phyloP scores from a whole-genome alignment of 2,113 vertebrate genomes.

The Ramphastos sulfuratus region DNA sequence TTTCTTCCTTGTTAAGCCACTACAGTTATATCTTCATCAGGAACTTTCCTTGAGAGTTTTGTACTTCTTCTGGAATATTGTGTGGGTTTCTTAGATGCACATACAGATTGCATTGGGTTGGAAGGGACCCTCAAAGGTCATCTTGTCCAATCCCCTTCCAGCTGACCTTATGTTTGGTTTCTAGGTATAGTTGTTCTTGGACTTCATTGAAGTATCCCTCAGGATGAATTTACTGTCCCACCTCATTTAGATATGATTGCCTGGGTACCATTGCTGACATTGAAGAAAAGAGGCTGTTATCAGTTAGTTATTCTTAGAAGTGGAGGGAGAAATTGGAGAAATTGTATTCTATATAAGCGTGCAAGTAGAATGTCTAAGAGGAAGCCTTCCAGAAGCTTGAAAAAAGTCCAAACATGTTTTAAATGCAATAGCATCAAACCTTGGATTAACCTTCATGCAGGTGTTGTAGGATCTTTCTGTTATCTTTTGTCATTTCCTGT shows the following conservation, averaged over 20 bases:
- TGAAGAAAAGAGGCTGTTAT: background rate
- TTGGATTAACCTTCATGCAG: background rate
- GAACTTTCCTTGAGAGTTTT: background rate
- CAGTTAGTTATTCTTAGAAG: background rate
- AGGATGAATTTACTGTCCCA: background rate
- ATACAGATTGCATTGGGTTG: no score
- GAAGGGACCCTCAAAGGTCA: no score
- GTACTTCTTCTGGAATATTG: background rate
- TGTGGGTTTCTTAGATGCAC: background rate
- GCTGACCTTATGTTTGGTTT: background rate
- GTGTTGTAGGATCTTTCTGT: background rate
- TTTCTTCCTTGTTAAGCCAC: background rate
- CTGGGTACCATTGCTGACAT: background rate
- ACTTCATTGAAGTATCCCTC: background rate
- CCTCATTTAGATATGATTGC: background rate
- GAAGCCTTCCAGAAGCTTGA: background rate
- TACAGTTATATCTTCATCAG: background rate
- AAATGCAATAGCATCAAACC: background rate
- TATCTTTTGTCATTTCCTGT: background rate
- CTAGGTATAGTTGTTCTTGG: background rate
- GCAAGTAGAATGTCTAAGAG: background rate
- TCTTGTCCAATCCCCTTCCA: no score
- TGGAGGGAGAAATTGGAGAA: background rate
- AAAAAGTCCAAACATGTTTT: background rate
- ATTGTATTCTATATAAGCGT: background rate